phyloP scores from a whole-genome alignment of 2,797 vertebrate species.

The Limosa lapponica region DNA sequence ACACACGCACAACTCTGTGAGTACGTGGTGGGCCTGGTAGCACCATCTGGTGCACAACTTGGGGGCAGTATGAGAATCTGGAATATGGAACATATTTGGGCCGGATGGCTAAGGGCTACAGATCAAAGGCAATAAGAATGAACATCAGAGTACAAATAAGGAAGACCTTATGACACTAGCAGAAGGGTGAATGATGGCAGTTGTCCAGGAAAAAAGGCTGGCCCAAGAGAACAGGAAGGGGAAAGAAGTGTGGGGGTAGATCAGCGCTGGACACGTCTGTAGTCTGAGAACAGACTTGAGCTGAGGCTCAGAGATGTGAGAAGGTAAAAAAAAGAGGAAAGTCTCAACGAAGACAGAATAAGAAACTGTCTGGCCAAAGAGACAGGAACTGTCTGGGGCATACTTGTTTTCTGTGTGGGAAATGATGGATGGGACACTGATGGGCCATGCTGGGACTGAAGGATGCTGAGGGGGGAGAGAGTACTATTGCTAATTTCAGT shows the following conservation, averaged over 20 bases:
- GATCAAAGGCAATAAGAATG: not conserved
- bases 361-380: not conserved
- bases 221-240: not conserved
- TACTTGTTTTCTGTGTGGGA: not conserved
- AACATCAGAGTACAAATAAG: not conserved
- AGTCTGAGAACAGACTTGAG: not conserved
- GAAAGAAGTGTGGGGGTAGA: not conserved
- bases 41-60: not conserved
- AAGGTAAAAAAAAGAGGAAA: not conserved
- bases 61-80: not conserved
- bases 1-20: fast-evolving
- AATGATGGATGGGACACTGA: not conserved
- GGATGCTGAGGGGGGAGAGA: not conserved
- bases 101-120: not conserved
- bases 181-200: not conserved
- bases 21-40: not conserved
- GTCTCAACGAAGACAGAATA: not conserved
- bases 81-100: not conserved
- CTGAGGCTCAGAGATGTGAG: not conserved
- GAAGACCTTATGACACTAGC: not conserved
- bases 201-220: not conserved
- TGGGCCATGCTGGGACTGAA: not conserved
- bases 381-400: not conserved
- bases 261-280: fast-evolving
- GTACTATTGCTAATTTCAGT: not conserved